Evolutionary conservation across 2,888 invertebrate species (phyloP), one percentile per base, ranked within the genome.

Genomic region (Drosophila quinaria): DNA sequence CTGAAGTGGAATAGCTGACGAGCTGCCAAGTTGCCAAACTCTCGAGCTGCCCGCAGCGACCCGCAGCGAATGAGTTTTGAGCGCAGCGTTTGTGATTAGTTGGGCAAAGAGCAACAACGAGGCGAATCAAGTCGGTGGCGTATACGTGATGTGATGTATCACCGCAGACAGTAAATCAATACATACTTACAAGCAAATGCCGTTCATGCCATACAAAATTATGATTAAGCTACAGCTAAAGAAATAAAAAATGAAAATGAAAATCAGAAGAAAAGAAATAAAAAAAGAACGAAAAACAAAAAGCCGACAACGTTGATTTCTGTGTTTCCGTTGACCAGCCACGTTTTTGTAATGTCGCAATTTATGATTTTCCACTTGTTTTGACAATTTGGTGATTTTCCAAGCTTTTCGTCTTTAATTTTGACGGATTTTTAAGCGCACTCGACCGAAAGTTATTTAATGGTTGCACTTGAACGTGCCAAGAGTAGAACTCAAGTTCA

Each of bases 381-480:
- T 84, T 81, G 77, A 79, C 85, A 89, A 89, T 89, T 86, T 87
- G 71, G 65, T 56, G 85, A 84, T 77, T 89, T 77, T 75, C 31
- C 54, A 56, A 76, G 73, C 73, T 65, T 65, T 47, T 9, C 62
- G 56, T 68, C 73, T 80, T 78, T 80, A 80, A 89, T 80, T 89
- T 74, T 67, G 70, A 72, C 64, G 75, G 67, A 74, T 75, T 87
- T 73, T 74, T 60, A 50, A 68, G 60, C 61, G 77, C 83, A 86
- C 52, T 80, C 66, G 70, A 87, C 74, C 78, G 80, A 80, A 78
- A 83, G 71, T 78, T 83, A 75, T 89, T 87, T 87, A 87, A 84
- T 86, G 84, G 73, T 60, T 71, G 87, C 89, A 87, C 89, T 89
- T 87, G 89, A 75, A 84, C 84, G 84, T 84, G 89, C 87, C 78